These are phyloP conservation scores for Ochropleura plecta DNA, from an alignment of 2,888 invertebrate species.

Conservation along the genomic window DNA sequence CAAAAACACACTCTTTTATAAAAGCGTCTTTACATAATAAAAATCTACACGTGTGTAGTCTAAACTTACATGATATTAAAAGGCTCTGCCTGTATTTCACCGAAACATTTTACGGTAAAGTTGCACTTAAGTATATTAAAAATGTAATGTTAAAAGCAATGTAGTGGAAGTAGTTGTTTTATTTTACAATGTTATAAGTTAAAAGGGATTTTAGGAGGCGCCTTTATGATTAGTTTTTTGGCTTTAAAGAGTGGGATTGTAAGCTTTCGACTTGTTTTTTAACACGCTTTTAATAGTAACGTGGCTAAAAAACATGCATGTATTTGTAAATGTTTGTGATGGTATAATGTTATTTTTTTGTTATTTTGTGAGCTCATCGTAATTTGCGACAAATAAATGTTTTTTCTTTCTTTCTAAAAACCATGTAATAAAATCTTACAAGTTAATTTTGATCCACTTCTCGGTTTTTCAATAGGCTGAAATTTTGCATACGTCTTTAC, in stretches of 20 bases:
- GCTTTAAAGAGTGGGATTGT: neutral
- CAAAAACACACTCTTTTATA: conserved; percentile 15
- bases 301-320: no score
- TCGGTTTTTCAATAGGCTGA: no score
- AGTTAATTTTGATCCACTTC: no score
- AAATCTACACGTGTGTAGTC: conserved; percentile 32
- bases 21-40: conserved; percentile 30
- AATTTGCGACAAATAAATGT: no score
- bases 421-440: no score
- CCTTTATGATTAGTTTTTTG: conserved; percentile 7
- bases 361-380: no score
- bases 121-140: conserved; percentile 78
- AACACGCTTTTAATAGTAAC: neutral
- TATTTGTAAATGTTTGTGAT: no score
- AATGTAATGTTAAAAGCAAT: conserved; percentile 68
- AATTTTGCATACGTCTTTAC: no score
- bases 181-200: conserved; percentile 42
- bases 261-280: conserved; percentile 3
- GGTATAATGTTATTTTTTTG: no score
- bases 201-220: conserved; percentile 36
- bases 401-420: no score
- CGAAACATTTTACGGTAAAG: conserved; percentile 52
- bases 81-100: conserved; percentile 35
- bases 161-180: conserved; percentile 49
- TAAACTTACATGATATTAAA: conserved; percentile 54